Percentiles rank a stretch among this genome's conserved stretches.
These are phyloP conservation scores for Margarornis squamiger DNA, from an alignment of 2,797 vertebrate genomes.

Conservation along the genomic window DNA sequence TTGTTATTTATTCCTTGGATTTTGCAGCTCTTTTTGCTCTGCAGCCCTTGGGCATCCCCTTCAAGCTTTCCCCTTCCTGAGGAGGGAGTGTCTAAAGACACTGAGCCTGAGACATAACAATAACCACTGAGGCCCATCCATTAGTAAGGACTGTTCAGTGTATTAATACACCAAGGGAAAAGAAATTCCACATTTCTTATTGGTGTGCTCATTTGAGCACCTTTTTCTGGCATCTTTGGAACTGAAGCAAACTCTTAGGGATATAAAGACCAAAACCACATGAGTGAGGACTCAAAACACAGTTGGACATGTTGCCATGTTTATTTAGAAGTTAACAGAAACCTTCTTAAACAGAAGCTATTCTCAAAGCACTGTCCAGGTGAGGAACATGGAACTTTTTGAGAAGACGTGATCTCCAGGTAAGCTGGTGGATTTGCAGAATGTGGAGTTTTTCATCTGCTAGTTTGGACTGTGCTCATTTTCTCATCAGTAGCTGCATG, in stretches of 20 bases:
- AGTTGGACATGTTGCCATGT: not conserved
- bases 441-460: not conserved
- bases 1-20: not conserved
- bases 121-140: not conserved
- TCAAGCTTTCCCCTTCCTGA: not conserved
- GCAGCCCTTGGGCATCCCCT: not conserved
- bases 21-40: not conserved
- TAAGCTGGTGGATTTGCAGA: not conserved
- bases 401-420: not conserved
- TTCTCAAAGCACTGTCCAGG: not conserved
- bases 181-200: not conserved
- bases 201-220: not conserved
- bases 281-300: not conserved
- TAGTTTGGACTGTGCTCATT: not conserved
- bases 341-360: not conserved
- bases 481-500: rapidly evolving
- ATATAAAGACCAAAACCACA: not conserved
- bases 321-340: not conserved
- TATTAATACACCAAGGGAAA: not conserved
- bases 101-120: not conserved
- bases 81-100: not conserved
- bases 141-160: rapidly evolving
- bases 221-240: not conserved
- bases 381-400: rapidly evolving
- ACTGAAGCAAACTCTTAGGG: not conserved